Evolutionary conservation across 2,113 vertebrate genomes (phyloP).

Genomic region (Seriola dumerili): DNA sequence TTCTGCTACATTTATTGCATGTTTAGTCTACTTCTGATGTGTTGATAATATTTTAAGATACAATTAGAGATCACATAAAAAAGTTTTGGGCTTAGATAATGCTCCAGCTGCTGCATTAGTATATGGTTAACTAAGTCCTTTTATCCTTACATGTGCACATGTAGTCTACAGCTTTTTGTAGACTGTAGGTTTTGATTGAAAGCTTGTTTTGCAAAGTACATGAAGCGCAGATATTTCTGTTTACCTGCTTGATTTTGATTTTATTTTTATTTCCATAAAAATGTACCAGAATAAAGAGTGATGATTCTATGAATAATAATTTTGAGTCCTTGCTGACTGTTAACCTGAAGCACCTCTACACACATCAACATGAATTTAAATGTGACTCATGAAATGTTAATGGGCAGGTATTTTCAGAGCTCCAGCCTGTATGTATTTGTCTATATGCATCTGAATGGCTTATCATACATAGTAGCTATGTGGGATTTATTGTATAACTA

Average conservation of each 20-base stretch:
- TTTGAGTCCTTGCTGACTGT: constrained; percentile 4
- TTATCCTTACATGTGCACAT: constrained; percentile 19
- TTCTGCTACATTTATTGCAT: constrained; percentile 4
- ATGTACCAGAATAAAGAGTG: constrained; percentile 65
- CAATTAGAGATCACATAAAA: not conserved
- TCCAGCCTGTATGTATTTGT: not conserved
- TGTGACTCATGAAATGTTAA: not conserved
- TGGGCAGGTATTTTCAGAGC: not conserved
- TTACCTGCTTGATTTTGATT: constrained; percentile 46
- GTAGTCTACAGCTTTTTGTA: constrained; percentile 30
- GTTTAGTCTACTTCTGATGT: constrained; percentile 7
- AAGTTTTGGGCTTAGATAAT: constrained; percentile 27
- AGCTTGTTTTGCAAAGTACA: constrained; percentile 28
- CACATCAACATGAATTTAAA: not conserved
- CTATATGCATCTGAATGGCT: not conserved
- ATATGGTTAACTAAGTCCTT: constrained; percentile 36
- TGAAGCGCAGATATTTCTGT: constrained; percentile 40
- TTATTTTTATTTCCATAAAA: constrained; percentile 29
- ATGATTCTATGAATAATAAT: constrained; percentile 38
- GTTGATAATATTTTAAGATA: constrained; percentile 1
- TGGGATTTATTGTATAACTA: not conserved
- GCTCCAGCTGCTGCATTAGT: constrained; percentile 46
- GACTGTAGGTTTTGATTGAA: constrained; percentile 46
- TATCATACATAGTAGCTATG: not conserved
- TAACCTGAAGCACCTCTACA: constrained; percentile 5